Conservation (phyloP, 2,888 invertebrate genomes). For the Tyria jacobaeae region DNA sequence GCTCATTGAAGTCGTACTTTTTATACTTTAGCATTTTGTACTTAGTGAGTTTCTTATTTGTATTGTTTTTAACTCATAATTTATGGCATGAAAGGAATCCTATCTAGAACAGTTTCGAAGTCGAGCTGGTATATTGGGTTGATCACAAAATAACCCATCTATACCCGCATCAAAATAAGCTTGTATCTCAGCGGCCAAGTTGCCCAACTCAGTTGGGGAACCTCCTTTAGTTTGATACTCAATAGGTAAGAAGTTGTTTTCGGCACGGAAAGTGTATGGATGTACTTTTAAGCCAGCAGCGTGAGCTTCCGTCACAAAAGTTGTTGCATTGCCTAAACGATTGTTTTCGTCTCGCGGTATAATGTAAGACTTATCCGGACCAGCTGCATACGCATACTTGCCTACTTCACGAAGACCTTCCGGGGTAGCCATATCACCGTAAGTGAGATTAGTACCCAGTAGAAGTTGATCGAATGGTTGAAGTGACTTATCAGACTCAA, state of each 20-base stretch:
- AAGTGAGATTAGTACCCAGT: slow-evolving; percentile 65
- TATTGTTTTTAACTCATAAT: neutral
- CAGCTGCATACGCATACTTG: slow-evolving; percentile 75
- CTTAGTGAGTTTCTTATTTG: neutral
- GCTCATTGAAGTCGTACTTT: no score
- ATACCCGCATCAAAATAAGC: slow-evolving; percentile 73
- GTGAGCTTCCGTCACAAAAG: slow-evolving; percentile 73
- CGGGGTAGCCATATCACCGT: slow-evolving; percentile 72
- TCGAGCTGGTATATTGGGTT: slow-evolving; percentile 70
- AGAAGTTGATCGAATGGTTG: slow-evolving; percentile 70
- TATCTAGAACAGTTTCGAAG: slow-evolving; percentile 51
- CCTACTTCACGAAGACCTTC: slow-evolving; percentile 72
- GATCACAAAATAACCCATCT: slow-evolving; percentile 78
- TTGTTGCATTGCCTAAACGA: slow-evolving; percentile 64
- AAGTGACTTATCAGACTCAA: slow-evolving; percentile 49
- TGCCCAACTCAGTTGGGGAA: slow-evolving; percentile 58
- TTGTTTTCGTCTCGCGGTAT: slow-evolving; percentile 70
- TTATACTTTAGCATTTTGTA: neutral
- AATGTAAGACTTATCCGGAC: slow-evolving; percentile 76
- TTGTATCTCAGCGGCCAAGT: slow-evolving; percentile 67
- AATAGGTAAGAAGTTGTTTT: slow-evolving; percentile 72
- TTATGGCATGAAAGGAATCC: neutral
- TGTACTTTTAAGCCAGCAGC: slow-evolving; percentile 72
- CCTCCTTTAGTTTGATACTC: slow-evolving; percentile 63
- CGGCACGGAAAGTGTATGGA: slow-evolving; percentile 79